Base-by-base conservation (phyloP, 2,113 vertebrate genomes). In the Ceyx melanurus region DNA sequence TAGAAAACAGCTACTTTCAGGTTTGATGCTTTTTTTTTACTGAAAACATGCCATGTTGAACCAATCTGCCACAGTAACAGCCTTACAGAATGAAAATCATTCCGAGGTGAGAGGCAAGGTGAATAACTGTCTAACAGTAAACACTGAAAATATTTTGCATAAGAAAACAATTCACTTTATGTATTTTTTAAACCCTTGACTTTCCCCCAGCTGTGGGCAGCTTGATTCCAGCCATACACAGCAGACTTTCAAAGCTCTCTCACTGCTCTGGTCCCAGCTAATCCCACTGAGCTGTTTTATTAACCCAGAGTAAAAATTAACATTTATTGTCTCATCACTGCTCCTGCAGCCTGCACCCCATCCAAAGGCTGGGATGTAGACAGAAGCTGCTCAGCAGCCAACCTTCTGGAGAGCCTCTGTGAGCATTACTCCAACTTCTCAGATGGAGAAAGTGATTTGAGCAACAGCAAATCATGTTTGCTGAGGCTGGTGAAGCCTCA, bases 381-480 rank as follows among this genome's bases (percentile, higher is more conserved):
- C 0, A 0, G 76, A 76, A 48, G 58, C 68, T 80, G 53, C 64
- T 56, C 8, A 0, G 29, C 78, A n/a, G 46, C 33, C 1, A 2
- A 46, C 53, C 66, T 23, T 58, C 56, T 54, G 78, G 70, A 78
- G 26, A 1, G 0, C 46, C 15, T 93, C 77, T 10, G 3, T n/a
- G 40, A 64, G 57, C 15, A n/a, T 31, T 42, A 13, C 43, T 57
- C 40, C 46, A 64, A 5, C 28, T 50, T 82, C 26, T 2, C 0
- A 29, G 43, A 78, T 75, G 56, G 51, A 72, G 31, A 74, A n/a
- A 54, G 54, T 14, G 53, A 25, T 46, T 20, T 72, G 13, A 72
- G 33, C 37, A 79, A 37, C 62, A 71, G 10, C 50, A 23, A 56
- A 61, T 61, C 17, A 4, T 6, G 2, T 72, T 64, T 75, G 48